These are phyloP conservation scores for Mactromeris polynyma DNA, from an alignment of 2,888 invertebrate species.

Conservation along the genomic window DNA sequence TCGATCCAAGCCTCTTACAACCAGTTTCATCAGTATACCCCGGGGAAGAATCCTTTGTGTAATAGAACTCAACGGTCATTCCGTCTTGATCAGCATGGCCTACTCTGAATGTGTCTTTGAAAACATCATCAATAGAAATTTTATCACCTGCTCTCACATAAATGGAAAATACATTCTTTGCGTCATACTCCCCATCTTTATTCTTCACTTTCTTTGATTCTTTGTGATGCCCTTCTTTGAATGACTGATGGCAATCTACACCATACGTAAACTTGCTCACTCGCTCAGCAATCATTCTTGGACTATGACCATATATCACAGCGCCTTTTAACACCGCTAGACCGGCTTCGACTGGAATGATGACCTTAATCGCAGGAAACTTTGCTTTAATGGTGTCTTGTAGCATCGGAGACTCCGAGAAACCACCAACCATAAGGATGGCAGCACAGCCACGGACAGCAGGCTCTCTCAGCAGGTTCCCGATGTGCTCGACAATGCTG, in stretches of 20 bases:
- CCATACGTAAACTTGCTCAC: conserved; percentile 70
- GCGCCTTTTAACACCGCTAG: conserved; percentile 73
- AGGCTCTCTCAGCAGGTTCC: conserved; percentile 51
- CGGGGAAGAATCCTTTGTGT: conserved; percentile 32
- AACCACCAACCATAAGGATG: conserved; percentile 73
- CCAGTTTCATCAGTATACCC: conserved; percentile 45
- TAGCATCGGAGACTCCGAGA: conserved; percentile 69
- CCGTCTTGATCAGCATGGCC: conserved; percentile 25
- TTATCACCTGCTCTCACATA: conserved; percentile 53
- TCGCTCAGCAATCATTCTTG: conserved; percentile 55
- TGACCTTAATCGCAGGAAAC: conserved; percentile 53
- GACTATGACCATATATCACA: conserved; percentile 69
- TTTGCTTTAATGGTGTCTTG: conserved; percentile 54
- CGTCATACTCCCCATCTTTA: conserved; percentile 29
- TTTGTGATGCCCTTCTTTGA: conserved; percentile 50
- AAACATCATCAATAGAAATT: conserved; percentile 34
- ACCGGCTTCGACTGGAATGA: conserved; percentile 68
- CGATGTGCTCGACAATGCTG: conserved; percentile 59
- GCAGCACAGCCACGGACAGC: conserved; percentile 51
- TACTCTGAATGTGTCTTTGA: conserved; percentile 25
- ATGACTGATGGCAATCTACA: conserved; percentile 28
- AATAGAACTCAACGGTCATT: conserved; percentile 42
- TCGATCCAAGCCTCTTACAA: conserved; percentile 40
- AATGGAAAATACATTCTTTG: conserved; percentile 41
- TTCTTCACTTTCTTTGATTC: conserved; percentile 22